These are phyloP conservation scores for Netelia fuscicornis DNA, from an alignment of 2,888 invertebrate species.

Conservation along the genomic window DNA sequence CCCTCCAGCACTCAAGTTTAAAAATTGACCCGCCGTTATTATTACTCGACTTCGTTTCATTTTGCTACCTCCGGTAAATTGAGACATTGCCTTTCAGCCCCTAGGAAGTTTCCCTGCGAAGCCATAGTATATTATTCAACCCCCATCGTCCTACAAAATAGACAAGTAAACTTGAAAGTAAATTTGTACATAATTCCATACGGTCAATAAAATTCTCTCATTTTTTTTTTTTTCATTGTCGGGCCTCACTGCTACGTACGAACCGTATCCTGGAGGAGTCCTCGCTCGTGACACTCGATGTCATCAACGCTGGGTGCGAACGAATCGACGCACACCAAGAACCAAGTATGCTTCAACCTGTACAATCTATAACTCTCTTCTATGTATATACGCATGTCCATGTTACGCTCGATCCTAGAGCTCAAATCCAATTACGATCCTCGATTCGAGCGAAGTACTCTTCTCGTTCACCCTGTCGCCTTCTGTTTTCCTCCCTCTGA, in stretches of 20 bases:
- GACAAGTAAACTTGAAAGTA: background rate
- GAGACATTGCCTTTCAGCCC: too few species aligned
- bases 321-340: background rate
- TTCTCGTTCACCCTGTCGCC: slow-evolving; percentile 45
- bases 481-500: slow-evolving; percentile 25
- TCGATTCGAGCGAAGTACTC: slow-evolving; percentile 56
- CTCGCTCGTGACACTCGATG: background rate
- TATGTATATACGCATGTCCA: background rate
- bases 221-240: background rate
- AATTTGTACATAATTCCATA: background rate
- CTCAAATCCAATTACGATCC: slow-evolving; percentile 72
- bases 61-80: too few species aligned
- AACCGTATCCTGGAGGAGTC: background rate
- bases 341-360: background rate
- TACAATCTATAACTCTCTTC: background rate
- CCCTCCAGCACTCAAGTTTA: too few species aligned
- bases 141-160: background rate
- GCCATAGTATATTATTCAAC: too few species aligned
- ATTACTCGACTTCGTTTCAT: too few species aligned
- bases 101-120: too few species aligned
- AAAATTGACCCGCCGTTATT: too few species aligned
- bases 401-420: slow-evolving; percentile 45
- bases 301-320: background rate
- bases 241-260: background rate
- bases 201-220: slow-evolving; percentile 3